These are phyloP conservation scores for Tarsius wallacei DNA, from an alignment of 2,797 vertebrate genomes.

Conservation along the genomic window DNA sequence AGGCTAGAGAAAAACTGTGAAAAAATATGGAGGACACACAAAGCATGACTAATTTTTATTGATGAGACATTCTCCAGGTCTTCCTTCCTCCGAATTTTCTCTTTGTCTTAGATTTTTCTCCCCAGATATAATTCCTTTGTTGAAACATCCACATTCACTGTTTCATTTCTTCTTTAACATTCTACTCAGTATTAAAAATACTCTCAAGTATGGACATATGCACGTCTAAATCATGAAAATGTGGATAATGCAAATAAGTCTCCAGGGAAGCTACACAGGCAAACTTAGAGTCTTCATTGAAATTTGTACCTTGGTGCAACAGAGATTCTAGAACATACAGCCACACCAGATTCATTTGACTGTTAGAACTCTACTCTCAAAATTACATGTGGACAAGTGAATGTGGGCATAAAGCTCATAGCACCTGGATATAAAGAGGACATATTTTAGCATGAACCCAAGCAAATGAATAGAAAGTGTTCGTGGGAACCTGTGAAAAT, in stretches of 20 bases:
- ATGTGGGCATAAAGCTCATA: background rate
- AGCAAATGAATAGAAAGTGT: background rate
- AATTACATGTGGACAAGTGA: constrained; percentile 19
- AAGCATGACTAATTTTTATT: constrained; percentile 81
- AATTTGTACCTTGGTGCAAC: background rate
- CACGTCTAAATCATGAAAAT: background rate
- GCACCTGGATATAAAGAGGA: background rate
- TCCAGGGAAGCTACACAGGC: background rate
- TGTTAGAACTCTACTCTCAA: background rate
- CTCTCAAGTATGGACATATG: background rate
- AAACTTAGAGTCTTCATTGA: background rate
- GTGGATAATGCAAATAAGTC: background rate
- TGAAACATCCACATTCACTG: background rate
- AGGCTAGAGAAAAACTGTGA: constrained; percentile 41
- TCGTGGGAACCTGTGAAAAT: background rate
- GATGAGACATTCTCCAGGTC: constrained; percentile 58
- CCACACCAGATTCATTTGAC: background rate
- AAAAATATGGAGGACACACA: constrained; percentile 52
- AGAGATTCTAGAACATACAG: background rate
- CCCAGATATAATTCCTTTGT: constrained; percentile 14
- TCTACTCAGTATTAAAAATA: background rate
- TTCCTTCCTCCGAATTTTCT: constrained; percentile 60
- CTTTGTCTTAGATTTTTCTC: constrained; percentile 37
- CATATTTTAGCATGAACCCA: background rate
- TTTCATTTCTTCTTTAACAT: constrained; percentile 30